Base-by-base conservation (phyloP, 2,797 vertebrate species). In the Acipenser oxyrinchus region DNA sequence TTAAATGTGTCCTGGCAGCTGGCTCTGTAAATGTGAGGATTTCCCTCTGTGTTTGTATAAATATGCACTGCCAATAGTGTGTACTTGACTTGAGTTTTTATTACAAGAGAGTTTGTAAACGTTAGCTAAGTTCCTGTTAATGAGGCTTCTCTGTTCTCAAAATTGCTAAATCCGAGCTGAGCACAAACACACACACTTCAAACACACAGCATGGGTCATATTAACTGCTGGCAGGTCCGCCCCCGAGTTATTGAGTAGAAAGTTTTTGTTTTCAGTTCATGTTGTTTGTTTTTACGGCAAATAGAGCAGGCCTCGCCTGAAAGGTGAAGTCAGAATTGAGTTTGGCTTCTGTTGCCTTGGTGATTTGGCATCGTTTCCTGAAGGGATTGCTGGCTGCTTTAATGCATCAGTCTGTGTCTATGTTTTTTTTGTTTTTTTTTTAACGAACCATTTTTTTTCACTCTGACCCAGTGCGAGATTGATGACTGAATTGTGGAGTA, bases 401-500 rank as follows among this genome's bases (percentile, higher is more conserved):
- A 77, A 55, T 69, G 64, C 49, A 61, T 71, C 65, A 72, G 67
- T 76, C 77, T 78, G 70, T 72, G 66, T 75, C 70, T 77, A 78
- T 74, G 68, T 77, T 73, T 77, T 76, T 82, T 78, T 77, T 80
- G 73, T 73, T 80, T 79, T 77, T 90, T 90, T 89, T 86, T 86
- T 85, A 90, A 84, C 84, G 86, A 85, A 89, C n/a, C 86, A 87
- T 90, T 62, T 62, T 37, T 87, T 89, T 89, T 90, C 86, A 84
- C 85, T 89, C 78, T 87, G 84, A 89, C 86, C 86, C 79, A 89
- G 84, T 89, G 82, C 83, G 86, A 91, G 92, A 95, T 94, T 93
- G 94, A 96, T 94, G 88, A 92, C 80, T 81, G 86, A 91, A 86
- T 90, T 88, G 90, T 83, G 88, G 87, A 86, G 87, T 90, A 90